Percentiles rank a stretch among this genome's conserved stretches.
Conservation (phyloP, 2,888 invertebrate species). For the Protonemura montana region DNA sequence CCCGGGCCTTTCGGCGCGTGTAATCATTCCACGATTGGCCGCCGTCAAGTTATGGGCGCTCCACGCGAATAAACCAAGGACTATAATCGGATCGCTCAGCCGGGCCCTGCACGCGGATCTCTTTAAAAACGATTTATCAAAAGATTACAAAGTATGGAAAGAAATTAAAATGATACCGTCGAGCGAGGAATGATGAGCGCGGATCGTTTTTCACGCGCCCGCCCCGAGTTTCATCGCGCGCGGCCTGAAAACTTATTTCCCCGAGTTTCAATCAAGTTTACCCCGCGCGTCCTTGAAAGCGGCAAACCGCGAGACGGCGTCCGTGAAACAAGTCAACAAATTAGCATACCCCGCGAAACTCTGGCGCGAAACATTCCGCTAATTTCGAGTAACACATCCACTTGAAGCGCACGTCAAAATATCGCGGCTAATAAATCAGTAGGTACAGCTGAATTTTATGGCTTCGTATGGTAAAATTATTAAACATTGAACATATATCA, state of each 20-base stretch:
- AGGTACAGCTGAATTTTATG: not conserved
- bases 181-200: not conserved
- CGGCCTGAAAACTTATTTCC: not conserved
- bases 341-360: not conserved
- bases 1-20: not conserved
- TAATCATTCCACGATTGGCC: not conserved
- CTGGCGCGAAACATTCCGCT: not conserved
- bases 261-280: not conserved
- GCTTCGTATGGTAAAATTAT: not conserved
- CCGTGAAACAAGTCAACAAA: not conserved
- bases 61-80: not conserved
- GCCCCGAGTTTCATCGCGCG: not conserved
- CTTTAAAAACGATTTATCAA: conserved; percentile 7
- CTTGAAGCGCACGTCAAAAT: not conserved
- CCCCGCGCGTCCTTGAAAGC: not conserved
- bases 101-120: not conserved
- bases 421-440: not conserved
- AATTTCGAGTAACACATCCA: not conserved
- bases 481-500: not conserved
- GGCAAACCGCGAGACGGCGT: not conserved
- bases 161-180: not conserved
- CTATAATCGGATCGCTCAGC: not conserved
- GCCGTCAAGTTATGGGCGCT: not conserved
- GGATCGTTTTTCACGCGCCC: not conserved
- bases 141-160: not conserved